Conservation (phyloP, 2,113 vertebrate genomes). For the Hydrochoerus hydrochaeris region DNA sequence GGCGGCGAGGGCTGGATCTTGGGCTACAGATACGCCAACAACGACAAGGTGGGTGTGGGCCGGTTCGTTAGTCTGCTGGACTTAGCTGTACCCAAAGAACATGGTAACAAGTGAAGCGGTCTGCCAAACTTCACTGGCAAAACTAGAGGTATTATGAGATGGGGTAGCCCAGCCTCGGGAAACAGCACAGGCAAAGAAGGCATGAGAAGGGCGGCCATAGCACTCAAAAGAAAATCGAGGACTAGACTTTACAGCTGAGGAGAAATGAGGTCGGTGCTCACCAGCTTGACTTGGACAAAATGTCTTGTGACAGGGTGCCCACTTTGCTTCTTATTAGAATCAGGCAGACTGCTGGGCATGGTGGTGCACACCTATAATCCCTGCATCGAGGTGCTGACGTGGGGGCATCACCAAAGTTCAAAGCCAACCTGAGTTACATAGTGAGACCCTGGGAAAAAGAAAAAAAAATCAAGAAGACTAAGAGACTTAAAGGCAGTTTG, state of each 20-base stretch:
- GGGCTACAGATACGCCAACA: slow-evolving; percentile 91
- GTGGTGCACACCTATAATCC: background rate
- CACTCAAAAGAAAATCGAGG: background rate
- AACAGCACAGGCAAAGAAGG: background rate
- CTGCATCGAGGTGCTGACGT: background rate
- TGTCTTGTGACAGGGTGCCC: background rate
- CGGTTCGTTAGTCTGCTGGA: background rate
- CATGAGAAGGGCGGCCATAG: background rate
- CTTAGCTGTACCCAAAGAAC: background rate
- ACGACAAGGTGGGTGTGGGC: slow-evolving; percentile 90
- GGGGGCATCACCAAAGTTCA: background rate
- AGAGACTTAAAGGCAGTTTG: background rate
- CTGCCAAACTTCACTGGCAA: background rate
- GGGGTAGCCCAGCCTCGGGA: background rate
- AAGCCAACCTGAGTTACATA: background rate
- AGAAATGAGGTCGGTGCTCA: background rate
- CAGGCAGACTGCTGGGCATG: background rate
- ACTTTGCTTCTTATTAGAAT: background rate
- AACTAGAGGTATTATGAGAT: background rate
- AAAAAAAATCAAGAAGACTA: background rate
- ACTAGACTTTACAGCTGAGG: background rate
- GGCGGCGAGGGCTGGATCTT: slow-evolving; percentile 94
- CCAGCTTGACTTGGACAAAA: background rate
- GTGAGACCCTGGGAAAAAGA: background rate
- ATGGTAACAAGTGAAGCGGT: background rate